Base-by-base conservation (phyloP, 2,888 invertebrate genomes). In the Gandaritis pyraliata region DNA sequence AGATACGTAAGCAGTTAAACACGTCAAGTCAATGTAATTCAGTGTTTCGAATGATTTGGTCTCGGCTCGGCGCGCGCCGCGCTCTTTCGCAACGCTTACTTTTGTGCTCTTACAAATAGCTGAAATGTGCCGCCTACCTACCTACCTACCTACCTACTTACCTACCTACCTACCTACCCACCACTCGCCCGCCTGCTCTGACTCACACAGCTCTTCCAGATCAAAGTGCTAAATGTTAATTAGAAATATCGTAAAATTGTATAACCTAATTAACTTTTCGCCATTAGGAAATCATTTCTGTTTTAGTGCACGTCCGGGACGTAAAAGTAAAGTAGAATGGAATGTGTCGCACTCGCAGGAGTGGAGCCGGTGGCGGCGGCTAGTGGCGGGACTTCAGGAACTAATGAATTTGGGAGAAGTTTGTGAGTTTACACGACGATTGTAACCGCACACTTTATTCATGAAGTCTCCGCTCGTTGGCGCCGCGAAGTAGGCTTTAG, bases 231-330 rank as follows among this genome's bases (percentile, higher is more conserved):
- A 58, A n/a, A 57, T 45, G 56, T 39, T 49, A 15, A 54, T 62
- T 46, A 58, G 54, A 58, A 58, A 54, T 58, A 62, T 62, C 54
- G 54, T 62, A 54, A 62, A 54, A 45, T 62, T 49, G 38, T 53
- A 61, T 53, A 29, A 13, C 39, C 58, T 55, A 62, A 62, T 62
- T 64, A 52, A 64, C 47, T 56, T 45, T 56, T 1, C 52, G 52
- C 48, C 51, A 59, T 51, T 41, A 51, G 47, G 52, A 61, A 57
- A 54, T 50, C 46, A 50, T 58, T 55, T 50, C 50, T 10, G 46
- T 50, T 49, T 46, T 18, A 45, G 41, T 54, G 33, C 50, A 45
- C 38, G 29, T 41, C 33, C 47, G 5, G 16, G 56, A 54, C 38
- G 18, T 58, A 10, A 41, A 55, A 43, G 47, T 55, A 41, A 54